Percentiles rank a stretch among this genome's conserved stretches.
phyloP scores from a whole-genome alignment of 1,140 invertebrate species.

The Hydropsyche tenuis region DNA sequence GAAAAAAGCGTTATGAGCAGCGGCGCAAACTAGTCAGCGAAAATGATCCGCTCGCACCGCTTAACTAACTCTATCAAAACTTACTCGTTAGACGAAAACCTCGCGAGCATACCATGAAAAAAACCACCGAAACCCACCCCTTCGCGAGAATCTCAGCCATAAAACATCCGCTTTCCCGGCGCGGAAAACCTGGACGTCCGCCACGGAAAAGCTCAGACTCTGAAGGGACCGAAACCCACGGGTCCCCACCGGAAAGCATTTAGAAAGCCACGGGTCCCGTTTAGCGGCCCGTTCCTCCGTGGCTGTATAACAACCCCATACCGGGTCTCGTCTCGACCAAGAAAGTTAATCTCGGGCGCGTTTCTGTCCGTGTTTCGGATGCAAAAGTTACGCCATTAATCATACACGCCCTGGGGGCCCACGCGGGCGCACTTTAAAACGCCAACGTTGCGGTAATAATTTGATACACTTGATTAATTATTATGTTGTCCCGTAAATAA shows the following conservation, averaged over 20 bases:
- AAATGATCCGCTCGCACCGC: slow-evolving; percentile 11
- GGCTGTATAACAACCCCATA: background rate
- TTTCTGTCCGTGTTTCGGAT: slow-evolving; percentile 37
- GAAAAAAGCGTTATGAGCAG: background rate
- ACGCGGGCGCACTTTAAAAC: slow-evolving; percentile 46
- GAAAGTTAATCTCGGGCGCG: slow-evolving; percentile 35
- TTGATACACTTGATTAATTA: slow-evolving; percentile 50
- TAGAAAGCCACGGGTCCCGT: too few species aligned
- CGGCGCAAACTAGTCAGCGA: slow-evolving; percentile 9
- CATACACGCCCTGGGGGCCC: slow-evolving; percentile 29
- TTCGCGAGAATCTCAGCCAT: background rate
- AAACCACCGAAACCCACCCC: background rate
- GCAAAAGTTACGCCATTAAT: slow-evolving; percentile 50
- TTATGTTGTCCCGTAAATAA: slow-evolving; percentile 42
- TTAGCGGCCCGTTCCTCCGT: too few species aligned
- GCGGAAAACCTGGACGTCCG: background rate
- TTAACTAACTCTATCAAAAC: slow-evolving; percentile 16
- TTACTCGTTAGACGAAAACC: background rate
- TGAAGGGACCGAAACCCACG: too few species aligned
- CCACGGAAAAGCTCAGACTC: too few species aligned
- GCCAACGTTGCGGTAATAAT: slow-evolving; percentile 49
- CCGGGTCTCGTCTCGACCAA: slow-evolving; percentile 4
- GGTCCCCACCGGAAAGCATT: too few species aligned
- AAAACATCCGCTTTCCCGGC: background rate
- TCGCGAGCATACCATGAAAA: background rate